phyloP scores from a whole-genome alignment of 2,797 vertebrate genomes.

The Siniperca undulata region DNA sequence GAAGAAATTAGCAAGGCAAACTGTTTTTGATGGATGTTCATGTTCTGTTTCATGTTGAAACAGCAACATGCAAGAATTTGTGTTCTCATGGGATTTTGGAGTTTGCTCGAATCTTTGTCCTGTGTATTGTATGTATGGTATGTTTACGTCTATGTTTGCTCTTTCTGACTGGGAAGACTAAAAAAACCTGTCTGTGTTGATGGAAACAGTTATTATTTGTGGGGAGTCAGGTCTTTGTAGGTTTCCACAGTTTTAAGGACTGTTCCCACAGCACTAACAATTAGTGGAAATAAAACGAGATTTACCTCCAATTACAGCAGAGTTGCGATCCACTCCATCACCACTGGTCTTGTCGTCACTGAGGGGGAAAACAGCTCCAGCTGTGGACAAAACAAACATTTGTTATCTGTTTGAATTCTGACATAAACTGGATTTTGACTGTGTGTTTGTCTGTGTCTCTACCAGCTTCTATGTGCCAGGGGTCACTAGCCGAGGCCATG shows the following conservation, averaged over 20 bases:
- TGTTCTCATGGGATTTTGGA: not conserved
- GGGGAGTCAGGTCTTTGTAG: not conserved
- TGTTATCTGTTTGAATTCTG: not conserved
- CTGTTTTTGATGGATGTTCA: not conserved
- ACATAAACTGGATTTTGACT: not conserved
- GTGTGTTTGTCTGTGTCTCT: constrained; percentile 32
- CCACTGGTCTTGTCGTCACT: constrained; percentile 88
- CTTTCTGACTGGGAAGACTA: not conserved
- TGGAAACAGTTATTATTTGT: not conserved
- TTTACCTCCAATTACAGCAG: constrained; percentile 95
- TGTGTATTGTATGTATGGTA: not conserved
- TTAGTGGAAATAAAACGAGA: not conserved
- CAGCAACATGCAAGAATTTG: not conserved
- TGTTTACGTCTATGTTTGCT: not conserved
- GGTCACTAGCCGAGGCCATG: constrained; percentile 91
- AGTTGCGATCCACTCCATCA: constrained; percentile 93
- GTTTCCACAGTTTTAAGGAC: not conserved
- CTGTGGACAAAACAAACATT: constrained; percentile 71
- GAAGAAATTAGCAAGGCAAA: not conserved
- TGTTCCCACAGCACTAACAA: not conserved
- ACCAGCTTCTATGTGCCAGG: constrained; percentile 96
- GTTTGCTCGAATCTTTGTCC: too few species aligned
- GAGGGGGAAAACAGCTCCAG: constrained; percentile 91
- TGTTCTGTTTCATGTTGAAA: not conserved
- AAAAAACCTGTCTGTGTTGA: not conserved